phyloP scores from a whole-genome alignment of 2,888 invertebrate genomes.

The Chymomyza caudatula region DNA sequence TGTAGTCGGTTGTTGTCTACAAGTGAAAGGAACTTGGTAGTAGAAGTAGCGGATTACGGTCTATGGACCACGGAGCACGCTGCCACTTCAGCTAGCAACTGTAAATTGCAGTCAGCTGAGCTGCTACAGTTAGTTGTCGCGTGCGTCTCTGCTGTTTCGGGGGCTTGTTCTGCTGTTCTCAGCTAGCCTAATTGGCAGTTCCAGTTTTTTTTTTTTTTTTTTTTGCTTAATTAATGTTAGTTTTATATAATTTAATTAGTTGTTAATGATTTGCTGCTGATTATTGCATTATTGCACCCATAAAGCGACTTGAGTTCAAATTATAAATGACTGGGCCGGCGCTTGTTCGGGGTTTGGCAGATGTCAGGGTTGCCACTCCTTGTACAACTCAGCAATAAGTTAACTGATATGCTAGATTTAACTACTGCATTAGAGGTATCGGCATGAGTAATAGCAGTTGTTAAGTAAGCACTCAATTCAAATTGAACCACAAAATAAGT shows the following conservation, averaged over 20 bases:
- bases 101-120: conserved; percentile 47
- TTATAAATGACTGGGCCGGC: conserved; percentile 42
- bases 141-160: neutral
- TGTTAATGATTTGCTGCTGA: conserved; percentile 65
- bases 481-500: neutral
- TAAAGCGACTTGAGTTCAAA: conserved; percentile 49
- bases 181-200: conserved; percentile 22
- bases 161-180: neutral
- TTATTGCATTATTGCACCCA: neutral
- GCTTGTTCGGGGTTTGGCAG: conserved; percentile 54
- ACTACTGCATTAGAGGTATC: neutral
- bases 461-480: neutral
- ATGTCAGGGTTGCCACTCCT: conserved; percentile 59
- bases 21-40: conserved; percentile 1
- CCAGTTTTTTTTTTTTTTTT: conserved; percentile 3
- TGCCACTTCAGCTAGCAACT: neutral
- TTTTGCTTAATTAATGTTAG: conserved; percentile 61
- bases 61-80: no score
- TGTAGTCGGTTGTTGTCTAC: conserved; percentile 36
- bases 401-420: neutral
- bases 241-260: conserved; percentile 71
- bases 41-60: no score
- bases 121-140: neutral
- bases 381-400: conserved; percentile 3
- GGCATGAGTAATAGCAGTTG: neutral